Base-by-base conservation (phyloP, 1,140 invertebrate species). In the Fopius arisanus region DNA sequence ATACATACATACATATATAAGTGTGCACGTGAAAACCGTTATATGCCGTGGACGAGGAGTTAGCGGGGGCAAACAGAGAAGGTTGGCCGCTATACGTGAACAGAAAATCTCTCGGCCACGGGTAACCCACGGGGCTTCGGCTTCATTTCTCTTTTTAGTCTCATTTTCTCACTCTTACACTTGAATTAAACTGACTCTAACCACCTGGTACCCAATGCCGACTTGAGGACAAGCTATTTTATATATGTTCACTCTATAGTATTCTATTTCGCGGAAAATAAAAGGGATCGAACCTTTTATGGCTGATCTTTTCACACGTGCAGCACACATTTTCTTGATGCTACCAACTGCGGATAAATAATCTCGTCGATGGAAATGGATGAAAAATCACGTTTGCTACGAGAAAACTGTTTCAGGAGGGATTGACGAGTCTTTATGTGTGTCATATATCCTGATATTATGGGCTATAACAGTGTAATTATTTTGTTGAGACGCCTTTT, bases 271-370 rank as follows among this genome's bases (percentile, higher is more conserved):
- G 65, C 31, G 37, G 26, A 21, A 51, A 73, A 43, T 54, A 31
- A 73, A 51, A 33, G 43, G 31, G 59, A 41, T 29, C 72, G 75
- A 12, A 70, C 33, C 69, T 31, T 70, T 78, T 77, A 76, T 75
- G 83, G 83, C 84, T 83, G 83, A 81, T 78, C 67, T 86, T 84
- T 86, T 86, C 85, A 87, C 85, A 86, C 84, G 82, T 86, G 79
- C 80, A 80, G 72, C 43, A 51, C 43, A 51, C 43, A 65, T 40
- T 37, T 29, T n/a, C 29, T 29, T 65, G 2, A n/a, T 65, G 29
- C 26, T 28, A 3, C 14, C 59, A 10, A 62, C 14, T 26, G 29
- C 2, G 23, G 33, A 37, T n/a, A 14, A 37, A 68, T 3, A 23
- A 12, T 68, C 66, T 26, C 21, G 23, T 10, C 6, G 12, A 28